Evolutionary conservation across 2,113 vertebrate species (phyloP).

Genomic region (Apteryx owenii): DNA sequence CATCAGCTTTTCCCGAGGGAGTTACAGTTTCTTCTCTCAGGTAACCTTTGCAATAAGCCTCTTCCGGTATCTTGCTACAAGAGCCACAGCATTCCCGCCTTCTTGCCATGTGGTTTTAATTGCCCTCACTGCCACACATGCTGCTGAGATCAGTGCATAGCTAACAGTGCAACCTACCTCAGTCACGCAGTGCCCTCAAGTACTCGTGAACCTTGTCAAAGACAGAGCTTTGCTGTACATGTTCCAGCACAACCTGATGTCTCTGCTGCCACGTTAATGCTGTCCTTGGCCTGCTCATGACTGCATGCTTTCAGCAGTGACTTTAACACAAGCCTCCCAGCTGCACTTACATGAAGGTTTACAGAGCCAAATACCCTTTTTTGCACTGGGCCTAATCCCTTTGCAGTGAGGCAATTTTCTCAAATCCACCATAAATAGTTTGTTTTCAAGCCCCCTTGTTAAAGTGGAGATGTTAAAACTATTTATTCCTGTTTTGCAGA

Average conservation of each 20-base stretch:
- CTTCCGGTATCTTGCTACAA: neutral
- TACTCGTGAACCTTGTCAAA: neutral
- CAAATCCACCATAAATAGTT: neutral
- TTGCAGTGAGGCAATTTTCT: neutral
- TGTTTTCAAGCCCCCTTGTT: neutral
- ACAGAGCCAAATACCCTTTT: neutral
- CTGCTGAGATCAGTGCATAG: neutral
- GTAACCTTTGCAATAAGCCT: neutral
- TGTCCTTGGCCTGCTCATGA: neutral
- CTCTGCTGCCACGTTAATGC: neutral
- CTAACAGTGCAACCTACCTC: neutral
- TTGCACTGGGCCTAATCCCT: neutral
- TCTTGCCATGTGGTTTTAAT: neutral
- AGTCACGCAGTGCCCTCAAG: neutral
- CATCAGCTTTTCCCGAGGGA: neutral
- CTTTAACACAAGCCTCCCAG: neutral
- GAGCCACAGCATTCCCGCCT: neutral
- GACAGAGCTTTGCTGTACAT: fast-evolving
- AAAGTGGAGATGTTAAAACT: neutral
- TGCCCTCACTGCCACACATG: neutral
- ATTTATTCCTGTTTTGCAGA: neutral
- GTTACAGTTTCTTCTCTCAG: neutral
- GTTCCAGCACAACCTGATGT: no score
- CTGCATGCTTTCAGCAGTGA: neutral
- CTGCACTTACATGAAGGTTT: neutral